Conservation (phyloP, 1,140 invertebrate species). For the Bombus pascuorum region DNA sequence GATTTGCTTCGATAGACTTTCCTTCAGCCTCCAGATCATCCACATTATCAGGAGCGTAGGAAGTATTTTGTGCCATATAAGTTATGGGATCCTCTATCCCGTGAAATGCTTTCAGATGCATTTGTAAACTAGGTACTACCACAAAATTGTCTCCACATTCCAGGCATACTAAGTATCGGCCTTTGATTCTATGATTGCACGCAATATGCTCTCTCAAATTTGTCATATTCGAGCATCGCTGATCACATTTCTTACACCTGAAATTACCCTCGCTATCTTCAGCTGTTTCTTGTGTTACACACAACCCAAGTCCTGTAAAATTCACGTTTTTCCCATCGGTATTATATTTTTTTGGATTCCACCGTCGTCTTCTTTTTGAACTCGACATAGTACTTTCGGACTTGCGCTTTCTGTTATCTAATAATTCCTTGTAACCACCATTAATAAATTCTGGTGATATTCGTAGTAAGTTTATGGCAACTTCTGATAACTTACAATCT, state of each 20-base stretch:
- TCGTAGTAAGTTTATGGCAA: constrained; percentile 60
- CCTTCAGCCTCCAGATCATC: constrained; percentile 74
- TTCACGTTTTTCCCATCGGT: constrained; percentile 43
- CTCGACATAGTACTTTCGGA: constrained; percentile 31
- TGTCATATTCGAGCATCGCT: constrained; percentile 74
- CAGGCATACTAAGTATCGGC: constrained; percentile 85
- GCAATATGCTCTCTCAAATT: constrained; percentile 83
- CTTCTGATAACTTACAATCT: constrained; percentile 66
- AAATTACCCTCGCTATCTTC: constrained; percentile 79
- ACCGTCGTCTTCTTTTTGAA: constrained; percentile 69
- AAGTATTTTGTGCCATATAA: constrained; percentile 84
- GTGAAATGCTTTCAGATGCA: constrained; percentile 86
- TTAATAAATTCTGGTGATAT: constrained; percentile 70
- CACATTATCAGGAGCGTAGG: constrained; percentile 81
- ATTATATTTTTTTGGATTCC: constrained; percentile 68
- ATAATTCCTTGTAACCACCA: constrained; percentile 64
- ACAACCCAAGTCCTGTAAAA: constrained; percentile 66
- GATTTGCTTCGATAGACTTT: constrained; percentile 84
- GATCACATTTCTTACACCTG: constrained; percentile 83
- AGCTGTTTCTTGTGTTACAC: constrained; percentile 70
- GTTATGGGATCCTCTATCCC: constrained; percentile 83
- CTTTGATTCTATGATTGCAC: constrained; percentile 83
- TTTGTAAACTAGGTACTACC: constrained; percentile 85
- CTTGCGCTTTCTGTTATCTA: constrained; percentile 68
- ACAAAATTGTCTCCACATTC: constrained; percentile 88